A percentile compares a stretch with the other conserved stretches of the same genome.
Evolutionary conservation across 2,888 invertebrate genomes (phyloP).

Genomic region (Bembecia ichneumoniformis): DNA sequence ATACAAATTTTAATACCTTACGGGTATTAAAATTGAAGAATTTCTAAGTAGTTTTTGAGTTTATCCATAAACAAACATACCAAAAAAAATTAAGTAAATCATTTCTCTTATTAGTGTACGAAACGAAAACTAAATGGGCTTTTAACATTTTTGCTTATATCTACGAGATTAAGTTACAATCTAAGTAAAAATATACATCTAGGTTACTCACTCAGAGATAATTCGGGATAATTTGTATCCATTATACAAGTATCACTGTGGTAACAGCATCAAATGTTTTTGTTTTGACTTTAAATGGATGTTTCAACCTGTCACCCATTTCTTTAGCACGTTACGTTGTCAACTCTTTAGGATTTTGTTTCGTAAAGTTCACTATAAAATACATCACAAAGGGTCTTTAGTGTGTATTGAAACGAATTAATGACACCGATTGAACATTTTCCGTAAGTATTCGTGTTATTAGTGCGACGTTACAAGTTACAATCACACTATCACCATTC

Average conservation of each 20-base stretch:
- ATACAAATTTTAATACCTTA: no score
- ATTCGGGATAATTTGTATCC: slow-evolving; percentile 52
- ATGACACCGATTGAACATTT: slow-evolving; percentile 41
- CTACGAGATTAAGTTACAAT: no score
- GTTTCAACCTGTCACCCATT: slow-evolving; percentile 64
- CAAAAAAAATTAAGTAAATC: no score
- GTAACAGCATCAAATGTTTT: slow-evolving; percentile 27
- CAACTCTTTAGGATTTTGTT: slow-evolving; percentile 4
- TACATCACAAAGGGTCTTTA: neutral
- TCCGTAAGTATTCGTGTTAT: slow-evolving; percentile 33
- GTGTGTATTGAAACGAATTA: slow-evolving; percentile 4
- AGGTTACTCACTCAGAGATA: slow-evolving; percentile 53
- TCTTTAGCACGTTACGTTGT: slow-evolving; percentile 39
- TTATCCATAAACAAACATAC: no score
- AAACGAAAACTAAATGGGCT: no score
- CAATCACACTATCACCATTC: slow-evolving; percentile 20
- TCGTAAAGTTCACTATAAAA: neutral
- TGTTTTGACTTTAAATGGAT: slow-evolving; percentile 60
- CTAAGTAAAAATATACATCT: neutral
- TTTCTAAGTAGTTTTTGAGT: no score
- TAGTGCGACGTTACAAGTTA: slow-evolving; percentile 23
- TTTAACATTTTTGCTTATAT: no score
- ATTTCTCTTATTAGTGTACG: no score
- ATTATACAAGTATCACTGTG: slow-evolving; percentile 36
- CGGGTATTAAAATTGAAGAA: no score